These are phyloP conservation scores for Gymnogyps californianus DNA, from an alignment of 2,113 vertebrate genomes.

Conservation along the genomic window DNA sequence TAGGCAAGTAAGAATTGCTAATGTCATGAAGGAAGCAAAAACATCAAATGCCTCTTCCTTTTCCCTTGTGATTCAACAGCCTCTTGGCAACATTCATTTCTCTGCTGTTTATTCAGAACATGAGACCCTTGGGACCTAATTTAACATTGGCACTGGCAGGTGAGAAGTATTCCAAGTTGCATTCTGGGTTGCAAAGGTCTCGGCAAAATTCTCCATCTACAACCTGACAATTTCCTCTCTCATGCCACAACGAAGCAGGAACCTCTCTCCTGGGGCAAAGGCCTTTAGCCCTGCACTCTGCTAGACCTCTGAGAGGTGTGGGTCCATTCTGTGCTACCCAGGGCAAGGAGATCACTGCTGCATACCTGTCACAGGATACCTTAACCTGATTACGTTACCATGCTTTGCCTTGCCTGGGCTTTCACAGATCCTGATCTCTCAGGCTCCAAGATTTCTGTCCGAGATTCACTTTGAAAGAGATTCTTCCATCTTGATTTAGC, in stretches of 20 bases:
- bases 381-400: neutral
- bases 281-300: neutral
- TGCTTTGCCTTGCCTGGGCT: neutral
- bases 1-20: neutral
- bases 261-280: neutral
- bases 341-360: neutral
- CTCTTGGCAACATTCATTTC: neutral
- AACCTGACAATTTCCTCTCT: neutral
- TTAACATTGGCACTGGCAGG: neutral
- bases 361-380: neutral
- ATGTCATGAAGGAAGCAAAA: neutral
- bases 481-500: neutral
- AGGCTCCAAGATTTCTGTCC: neutral
- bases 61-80: neutral
- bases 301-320: neutral
- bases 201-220: neutral
- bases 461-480: neutral
- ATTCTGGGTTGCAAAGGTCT: neutral
- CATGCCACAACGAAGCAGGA: neutral
- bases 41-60: neutral
- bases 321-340: neutral
- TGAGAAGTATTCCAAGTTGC: neutral
- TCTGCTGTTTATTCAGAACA: neutral
- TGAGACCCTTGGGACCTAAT: neutral
- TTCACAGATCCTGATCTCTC: neutral